Evolutionary conservation across 2,888 invertebrate species (phyloP), one percentile per base, ranked within the genome.

Genomic region (Eilema depressum): DNA sequence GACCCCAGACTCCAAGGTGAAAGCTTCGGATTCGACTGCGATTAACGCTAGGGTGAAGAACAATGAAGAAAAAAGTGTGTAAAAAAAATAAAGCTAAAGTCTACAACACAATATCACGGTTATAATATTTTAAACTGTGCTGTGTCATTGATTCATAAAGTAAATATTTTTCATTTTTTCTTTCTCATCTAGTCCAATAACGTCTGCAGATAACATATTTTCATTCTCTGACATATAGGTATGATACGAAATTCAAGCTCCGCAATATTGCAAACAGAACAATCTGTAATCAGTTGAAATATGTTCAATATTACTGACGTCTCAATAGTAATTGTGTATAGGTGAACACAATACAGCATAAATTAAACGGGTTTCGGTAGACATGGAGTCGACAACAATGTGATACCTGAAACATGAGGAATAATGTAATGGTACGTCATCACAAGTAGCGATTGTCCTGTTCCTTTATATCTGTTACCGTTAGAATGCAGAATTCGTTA

Each of bases 361-460:
- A 71, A 78, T 71, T 68, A 61, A 61, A 56, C 41, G 14, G 14
- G 25, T 74, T 76, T 60, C 14, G 10, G 23, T 30, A 26, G 41
- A n/a, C n/a, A n/a, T 25, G 8, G 33, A 37, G 23, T 30, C 37
- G n/a, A 20, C 63, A 26, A 3, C 41, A 5, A 47, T 7, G 5
- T 62, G 4, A 62, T 8, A 20, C 53, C 57, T 63, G 65, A 70
- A 74, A 68, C 41, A 63, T 30, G 62, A 65, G 69, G 25, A 47
- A 26, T 28, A 20, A 80, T 74, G 79, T 73, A 80, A 20, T 70
- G 66, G 26, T 61, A 63, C 57, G 33, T 56, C 30, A 64, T 62
- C 57, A 65, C 47, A 65, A 71, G 68, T 82, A 85, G 87, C 85
- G 86, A 83, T 82, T 82, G 66, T 70, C 75, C 70, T 70, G 66